A percentile compares a stretch with the other conserved stretches of the same genome.
Conservation (phyloP, 2,113 vertebrate genomes). For the Mus spicilegus region DNA sequence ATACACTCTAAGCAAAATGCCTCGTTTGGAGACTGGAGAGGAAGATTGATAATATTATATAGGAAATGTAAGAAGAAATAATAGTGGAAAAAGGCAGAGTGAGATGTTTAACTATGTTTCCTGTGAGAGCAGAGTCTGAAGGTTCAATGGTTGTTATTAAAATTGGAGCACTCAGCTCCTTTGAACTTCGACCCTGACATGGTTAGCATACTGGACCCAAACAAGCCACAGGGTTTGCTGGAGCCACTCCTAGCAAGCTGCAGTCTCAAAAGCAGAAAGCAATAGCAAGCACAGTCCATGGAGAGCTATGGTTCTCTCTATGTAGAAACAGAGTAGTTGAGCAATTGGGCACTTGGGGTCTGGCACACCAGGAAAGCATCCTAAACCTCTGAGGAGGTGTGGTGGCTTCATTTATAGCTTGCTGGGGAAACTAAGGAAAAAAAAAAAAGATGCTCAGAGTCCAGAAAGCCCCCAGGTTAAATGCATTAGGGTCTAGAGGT, state of each 20-base stretch:
- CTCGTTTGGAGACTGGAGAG: neutral
- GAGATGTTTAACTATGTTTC: neutral
- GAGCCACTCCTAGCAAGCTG: neutral
- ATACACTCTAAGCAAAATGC: neutral
- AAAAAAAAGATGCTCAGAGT: neutral
- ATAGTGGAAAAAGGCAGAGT: neutral
- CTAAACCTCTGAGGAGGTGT: conserved; percentile 11
- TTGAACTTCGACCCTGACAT: neutral
- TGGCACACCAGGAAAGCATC: conserved; percentile 2
- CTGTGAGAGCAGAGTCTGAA: neutral
- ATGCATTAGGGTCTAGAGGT: neutral
- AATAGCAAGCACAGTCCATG: neutral
- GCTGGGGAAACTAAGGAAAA: conserved; percentile 17
- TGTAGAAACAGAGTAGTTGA: conserved; percentile 31
- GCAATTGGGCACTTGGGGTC: neutral
- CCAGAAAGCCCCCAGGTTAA: conserved; percentile 54
- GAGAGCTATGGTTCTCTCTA: neutral
- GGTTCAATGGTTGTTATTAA: neutral
- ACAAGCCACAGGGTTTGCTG: neutral
- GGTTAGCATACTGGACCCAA: neutral
- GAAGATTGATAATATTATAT: neutral
- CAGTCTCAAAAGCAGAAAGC: neutral
- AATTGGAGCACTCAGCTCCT: neutral
- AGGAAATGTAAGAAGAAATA: neutral
- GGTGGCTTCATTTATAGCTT: conserved; percentile 62